A percentile compares a stretch with the other conserved stretches of the same genome.
These are phyloP conservation scores for Nezara viridula DNA, from an alignment of 2,888 invertebrate species.

Conservation along the genomic window DNA sequence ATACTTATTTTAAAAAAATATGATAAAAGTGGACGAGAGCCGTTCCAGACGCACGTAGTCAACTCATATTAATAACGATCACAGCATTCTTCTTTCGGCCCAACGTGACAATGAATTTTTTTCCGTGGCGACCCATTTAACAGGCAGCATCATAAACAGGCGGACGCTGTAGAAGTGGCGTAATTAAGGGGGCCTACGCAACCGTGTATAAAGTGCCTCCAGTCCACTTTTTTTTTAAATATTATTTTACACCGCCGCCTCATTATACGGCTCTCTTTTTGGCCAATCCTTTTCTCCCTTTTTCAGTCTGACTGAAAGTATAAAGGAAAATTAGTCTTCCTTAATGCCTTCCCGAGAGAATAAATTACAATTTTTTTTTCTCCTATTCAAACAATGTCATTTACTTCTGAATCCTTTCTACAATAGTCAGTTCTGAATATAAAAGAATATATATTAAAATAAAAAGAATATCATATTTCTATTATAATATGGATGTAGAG, in stretches of 20 bases:
- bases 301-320: background rate
- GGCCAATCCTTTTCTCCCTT: conserved; percentile 21
- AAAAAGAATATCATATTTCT: background rate
- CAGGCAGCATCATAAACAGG: background rate
- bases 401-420: background rate
- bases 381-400: background rate
- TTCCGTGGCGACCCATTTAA: background rate
- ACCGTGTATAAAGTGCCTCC: background rate
- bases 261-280: conserved; percentile 23
- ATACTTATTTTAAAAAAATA: no score
- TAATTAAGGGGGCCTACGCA: background rate
- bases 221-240: background rate
- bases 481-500: no score
- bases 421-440: background rate
- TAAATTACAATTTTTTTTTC: conserved; percentile 8
- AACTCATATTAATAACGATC: no score
- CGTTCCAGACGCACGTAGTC: no score
- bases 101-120: background rate
- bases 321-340: conserved; percentile 19
- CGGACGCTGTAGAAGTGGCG: background rate
- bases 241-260: background rate
- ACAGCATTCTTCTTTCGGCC: no score
- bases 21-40: no score
- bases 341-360: background rate
- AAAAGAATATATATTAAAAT: background rate